Percentiles rank a stretch among this genome's conserved stretches.
Conservation (phyloP, 2,888 invertebrate species). For the Pocota personata region DNA sequence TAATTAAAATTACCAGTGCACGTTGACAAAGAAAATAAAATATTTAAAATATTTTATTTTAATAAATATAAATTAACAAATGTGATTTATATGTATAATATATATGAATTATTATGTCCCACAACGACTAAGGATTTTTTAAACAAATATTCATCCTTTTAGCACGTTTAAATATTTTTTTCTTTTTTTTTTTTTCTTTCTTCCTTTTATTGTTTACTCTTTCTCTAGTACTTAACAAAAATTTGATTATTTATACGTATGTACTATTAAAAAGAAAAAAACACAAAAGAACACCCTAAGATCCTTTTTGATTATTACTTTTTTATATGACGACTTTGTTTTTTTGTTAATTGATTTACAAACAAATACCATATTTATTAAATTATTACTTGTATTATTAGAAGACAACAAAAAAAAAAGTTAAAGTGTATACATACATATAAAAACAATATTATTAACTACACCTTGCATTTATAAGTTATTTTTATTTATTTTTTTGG, state of each 20-base stretch:
- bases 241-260: constrained; percentile 54
- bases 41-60: constrained; percentile 39
- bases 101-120: constrained; percentile 51
- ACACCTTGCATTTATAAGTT: constrained; percentile 37
- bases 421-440: background rate
- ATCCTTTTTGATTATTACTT: constrained; percentile 4
- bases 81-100: constrained; percentile 23
- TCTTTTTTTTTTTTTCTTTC: constrained; percentile 2
- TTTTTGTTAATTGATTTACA: constrained; percentile 21
- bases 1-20: constrained; percentile 58
- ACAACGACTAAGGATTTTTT: constrained; percentile 69
- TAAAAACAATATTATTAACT: constrained; percentile 54
- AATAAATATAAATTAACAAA: constrained; percentile 65
- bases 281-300: constrained; percentile 32
- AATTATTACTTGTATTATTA: constrained; percentile 27
- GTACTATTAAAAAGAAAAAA: constrained; percentile 37
- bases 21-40: constrained; percentile 48
- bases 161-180: constrained; percentile 47
- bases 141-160: constrained; percentile 73
- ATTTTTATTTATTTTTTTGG: constrained; percentile 76
- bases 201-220: constrained; percentile 8
- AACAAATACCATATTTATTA: constrained; percentile 34
- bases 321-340: constrained; percentile 14
- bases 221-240: constrained; percentile 42
- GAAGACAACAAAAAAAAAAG: constrained; percentile 43